Conservation (phyloP, 2,888 invertebrate species). For the Pterobdella sp. region DNA sequence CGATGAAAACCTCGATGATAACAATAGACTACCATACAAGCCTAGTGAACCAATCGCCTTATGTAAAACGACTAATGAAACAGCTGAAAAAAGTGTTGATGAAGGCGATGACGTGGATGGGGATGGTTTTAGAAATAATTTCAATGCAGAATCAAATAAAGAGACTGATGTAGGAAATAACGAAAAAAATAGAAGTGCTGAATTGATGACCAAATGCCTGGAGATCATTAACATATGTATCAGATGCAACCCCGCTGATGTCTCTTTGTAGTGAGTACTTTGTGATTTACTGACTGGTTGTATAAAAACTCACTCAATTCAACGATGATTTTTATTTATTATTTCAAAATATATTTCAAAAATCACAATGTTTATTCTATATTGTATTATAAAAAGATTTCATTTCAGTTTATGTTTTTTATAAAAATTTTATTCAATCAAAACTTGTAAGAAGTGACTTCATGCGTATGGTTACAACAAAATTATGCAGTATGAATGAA, state of each 20-base stretch:
- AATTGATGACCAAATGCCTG: conserved; percentile 21
- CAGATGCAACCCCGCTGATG: neutral
- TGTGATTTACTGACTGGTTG: neutral
- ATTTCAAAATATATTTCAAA: neutral
- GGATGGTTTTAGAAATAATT: neutral
- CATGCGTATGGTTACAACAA: no score
- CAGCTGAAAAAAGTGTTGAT: neutral
- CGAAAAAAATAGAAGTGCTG: neutral
- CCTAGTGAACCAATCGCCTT: neutral
- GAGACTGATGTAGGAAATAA: conserved; percentile 1
- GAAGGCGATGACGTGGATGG: neutral
- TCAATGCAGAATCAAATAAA: neutral
- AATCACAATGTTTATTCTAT: neutral
- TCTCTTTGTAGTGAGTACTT: neutral
- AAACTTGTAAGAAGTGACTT: no score
- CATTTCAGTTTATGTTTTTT: no score
- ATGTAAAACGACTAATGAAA: neutral
- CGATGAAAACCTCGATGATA: neutral
- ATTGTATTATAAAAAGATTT: no score
- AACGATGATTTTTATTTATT: no score
- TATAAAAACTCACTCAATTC: no score
- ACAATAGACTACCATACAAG: neutral
- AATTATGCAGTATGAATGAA: no score
- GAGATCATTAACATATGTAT: conserved; percentile 7
- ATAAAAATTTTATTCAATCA: no score